Conservation (phyloP, 2,113 vertebrate genomes). For the Ammospiza nelsoni region DNA sequence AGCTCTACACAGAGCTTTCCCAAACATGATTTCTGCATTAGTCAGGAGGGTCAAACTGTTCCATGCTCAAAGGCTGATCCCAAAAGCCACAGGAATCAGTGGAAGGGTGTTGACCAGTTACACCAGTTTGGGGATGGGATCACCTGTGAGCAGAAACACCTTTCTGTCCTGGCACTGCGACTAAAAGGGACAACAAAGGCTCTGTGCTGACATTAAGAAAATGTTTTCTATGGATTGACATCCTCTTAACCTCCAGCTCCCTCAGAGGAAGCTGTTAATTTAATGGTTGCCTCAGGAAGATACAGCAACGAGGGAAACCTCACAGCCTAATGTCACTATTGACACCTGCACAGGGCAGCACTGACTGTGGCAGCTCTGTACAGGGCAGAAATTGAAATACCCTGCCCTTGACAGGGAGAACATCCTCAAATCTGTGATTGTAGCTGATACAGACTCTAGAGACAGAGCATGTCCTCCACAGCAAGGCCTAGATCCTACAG, state of each 20-base stretch:
- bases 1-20: not conserved
- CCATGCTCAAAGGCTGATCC: not conserved
- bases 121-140: not conserved
- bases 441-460: not conserved
- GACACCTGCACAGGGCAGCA: not conserved
- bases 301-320: not conserved
- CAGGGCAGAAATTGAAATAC: not conserved
- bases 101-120: not conserved
- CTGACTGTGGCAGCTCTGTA: not conserved
- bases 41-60: not conserved
- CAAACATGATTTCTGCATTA: not conserved
- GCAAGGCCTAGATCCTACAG: not conserved
- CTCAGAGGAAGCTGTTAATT: constrained; percentile 34
- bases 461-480: not conserved
- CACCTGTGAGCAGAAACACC: not conserved
- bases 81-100: not conserved
- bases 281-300: not conserved
- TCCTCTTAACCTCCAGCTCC: constrained; percentile 19
- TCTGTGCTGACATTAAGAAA: not conserved
- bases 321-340: not conserved
- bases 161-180: not conserved
- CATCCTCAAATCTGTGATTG: not conserved
- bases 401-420: not conserved
- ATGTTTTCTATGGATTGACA: not conserved
- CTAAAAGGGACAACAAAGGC: not conserved